Percentiles rank a stretch among this genome's conserved stretches.
phyloP scores from a whole-genome alignment of 1,140 invertebrate species.

The Zaprionus davidi region DNA sequence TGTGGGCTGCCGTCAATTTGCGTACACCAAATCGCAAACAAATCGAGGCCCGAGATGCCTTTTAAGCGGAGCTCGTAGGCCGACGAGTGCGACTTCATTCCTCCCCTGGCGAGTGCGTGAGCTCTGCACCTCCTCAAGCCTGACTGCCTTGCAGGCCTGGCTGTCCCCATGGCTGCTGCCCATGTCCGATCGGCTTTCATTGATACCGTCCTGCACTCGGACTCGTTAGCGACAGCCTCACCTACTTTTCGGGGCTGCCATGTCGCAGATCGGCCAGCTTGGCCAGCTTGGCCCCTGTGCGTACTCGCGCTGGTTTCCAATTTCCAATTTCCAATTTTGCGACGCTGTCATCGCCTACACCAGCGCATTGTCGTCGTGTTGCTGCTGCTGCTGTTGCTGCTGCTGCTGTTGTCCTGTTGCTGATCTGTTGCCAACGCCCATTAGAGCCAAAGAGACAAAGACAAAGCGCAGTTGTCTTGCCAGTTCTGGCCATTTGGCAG shows the following conservation, averaged over 20 bases:
- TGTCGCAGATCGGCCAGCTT: slow-evolving; percentile 44
- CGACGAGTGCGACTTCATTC: slow-evolving; percentile 8
- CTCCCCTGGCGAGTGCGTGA: slow-evolving; percentile 53
- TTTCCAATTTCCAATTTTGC: slow-evolving; percentile 60
- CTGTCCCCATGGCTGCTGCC: slow-evolving; percentile 67
- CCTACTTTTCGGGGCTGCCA: slow-evolving; percentile 66
- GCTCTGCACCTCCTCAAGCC: slow-evolving; percentile 56
- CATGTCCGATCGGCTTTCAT: slow-evolving; percentile 76
- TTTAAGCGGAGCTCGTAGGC: slow-evolving; percentile 53
- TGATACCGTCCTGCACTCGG: slow-evolving; percentile 54
- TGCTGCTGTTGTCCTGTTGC: slow-evolving; percentile 27
- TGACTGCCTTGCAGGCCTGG: slow-evolving; percentile 53
- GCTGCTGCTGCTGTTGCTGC: slow-evolving; percentile 27
- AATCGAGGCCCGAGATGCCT: slow-evolving; percentile 58
- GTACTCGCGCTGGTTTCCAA: slow-evolving; percentile 23
- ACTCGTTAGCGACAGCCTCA: slow-evolving; percentile 61
- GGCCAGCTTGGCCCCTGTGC: slow-evolving; percentile 35
- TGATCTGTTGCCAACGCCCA: slow-evolving; percentile 67
- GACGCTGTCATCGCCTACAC: slow-evolving; percentile 73
- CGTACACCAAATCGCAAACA: slow-evolving; percentile 72
- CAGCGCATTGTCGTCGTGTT: slow-evolving; percentile 46
- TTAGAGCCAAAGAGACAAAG: slow-evolving; percentile 51
- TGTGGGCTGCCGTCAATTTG: slow-evolving; percentile 62
- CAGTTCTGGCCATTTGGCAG: slow-evolving; percentile 49
- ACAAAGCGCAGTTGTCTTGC: slow-evolving; percentile 10